Evolutionary conservation across 2,797 vertebrate species (phyloP).

Genomic region (Hephaestus fuliginosus): DNA sequence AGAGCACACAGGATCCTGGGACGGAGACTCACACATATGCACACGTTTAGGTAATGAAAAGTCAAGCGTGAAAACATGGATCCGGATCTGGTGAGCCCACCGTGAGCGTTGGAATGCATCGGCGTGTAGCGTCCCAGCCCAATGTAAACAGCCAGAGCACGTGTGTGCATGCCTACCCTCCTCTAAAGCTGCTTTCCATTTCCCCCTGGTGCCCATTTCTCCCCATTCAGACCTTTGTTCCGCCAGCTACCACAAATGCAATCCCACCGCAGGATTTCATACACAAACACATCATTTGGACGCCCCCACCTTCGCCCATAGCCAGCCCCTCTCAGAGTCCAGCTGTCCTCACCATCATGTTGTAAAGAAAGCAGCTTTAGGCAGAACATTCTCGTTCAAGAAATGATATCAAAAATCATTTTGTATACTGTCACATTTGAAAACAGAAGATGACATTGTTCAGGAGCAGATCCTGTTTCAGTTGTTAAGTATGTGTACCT

Average conservation of each 20-base stretch:
- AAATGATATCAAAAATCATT: constrained; percentile 30
- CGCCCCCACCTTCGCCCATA: constrained; percentile 49
- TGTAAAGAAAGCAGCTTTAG: constrained; percentile 50
- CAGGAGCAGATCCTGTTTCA: constrained; percentile 4
- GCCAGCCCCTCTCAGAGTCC: constrained; percentile 49
- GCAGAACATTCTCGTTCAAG: constrained; percentile 26
- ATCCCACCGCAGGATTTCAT: constrained; percentile 78
- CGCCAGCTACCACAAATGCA: constrained; percentile 76
- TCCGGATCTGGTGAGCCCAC: constrained; percentile 82
- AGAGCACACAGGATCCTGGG: constrained; percentile 26
- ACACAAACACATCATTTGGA: constrained; percentile 79
- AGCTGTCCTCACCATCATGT: constrained; percentile 65
- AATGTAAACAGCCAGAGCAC: constrained; percentile 82
- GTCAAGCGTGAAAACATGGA: constrained; percentile 80
- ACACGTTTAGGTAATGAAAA: constrained; percentile 74
- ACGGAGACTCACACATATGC: constrained; percentile 53
- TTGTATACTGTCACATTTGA: constrained; percentile 8
- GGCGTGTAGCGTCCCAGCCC: constrained; percentile 73
- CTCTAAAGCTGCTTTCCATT: constrained; percentile 82
- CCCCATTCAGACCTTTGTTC: constrained; percentile 80
- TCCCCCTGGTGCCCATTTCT: constrained; percentile 77
- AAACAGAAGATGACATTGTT: constrained; percentile 16
- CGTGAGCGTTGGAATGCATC: constrained; percentile 82
- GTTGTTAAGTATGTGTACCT: background rate
- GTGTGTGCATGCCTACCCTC: constrained; percentile 69